These are phyloP conservation scores for Sinocyclocheilus anshuiensis DNA, from an alignment of 2,113 vertebrate genomes.

Conservation along the genomic window DNA sequence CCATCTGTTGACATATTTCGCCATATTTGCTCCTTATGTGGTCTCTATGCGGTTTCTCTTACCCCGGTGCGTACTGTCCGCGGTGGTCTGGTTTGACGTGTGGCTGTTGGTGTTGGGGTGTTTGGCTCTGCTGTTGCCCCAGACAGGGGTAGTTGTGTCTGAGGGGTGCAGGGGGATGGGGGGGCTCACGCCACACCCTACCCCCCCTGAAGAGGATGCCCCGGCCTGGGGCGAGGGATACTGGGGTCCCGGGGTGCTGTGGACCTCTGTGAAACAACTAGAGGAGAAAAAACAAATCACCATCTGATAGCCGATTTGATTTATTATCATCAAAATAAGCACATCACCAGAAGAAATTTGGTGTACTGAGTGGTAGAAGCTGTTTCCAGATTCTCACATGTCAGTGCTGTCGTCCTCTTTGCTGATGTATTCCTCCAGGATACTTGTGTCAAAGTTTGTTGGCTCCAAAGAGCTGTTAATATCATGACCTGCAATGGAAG, in stretches of 20 bases:
- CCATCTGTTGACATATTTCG: not conserved
- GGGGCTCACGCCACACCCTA: conserved; percentile 78
- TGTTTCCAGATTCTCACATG: conserved; percentile 83
- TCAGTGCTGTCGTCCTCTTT: conserved; percentile 96
- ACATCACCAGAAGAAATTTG: not conserved
- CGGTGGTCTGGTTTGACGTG: conserved; percentile 93
- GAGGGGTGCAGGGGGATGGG: conserved; percentile 74
- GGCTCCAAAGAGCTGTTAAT: conserved; percentile 97
- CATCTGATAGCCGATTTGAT: not conserved
- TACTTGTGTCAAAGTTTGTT: conserved; percentile 97
- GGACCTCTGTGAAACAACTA: conserved; percentile 98
- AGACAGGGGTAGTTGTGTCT: conserved; percentile 89
- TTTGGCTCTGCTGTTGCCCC: conserved; percentile 71
- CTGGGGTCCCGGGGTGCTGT: conserved; percentile 74
- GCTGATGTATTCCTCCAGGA: conserved; percentile 99
- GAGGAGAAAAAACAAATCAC: conserved; percentile 37
- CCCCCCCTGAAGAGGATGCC: conserved; percentile 75
- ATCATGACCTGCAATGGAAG: conserved; percentile 85
- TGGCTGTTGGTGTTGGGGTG: conserved; percentile 68
- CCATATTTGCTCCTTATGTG: not conserved
- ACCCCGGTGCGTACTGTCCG: conserved; percentile 93
- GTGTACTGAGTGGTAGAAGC: not conserved
- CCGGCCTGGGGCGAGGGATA: conserved; percentile 77
- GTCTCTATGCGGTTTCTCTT: conserved; percentile 19
- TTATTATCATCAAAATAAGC: not conserved